Evolutionary conservation across 2,888 invertebrate species (phyloP).

Genomic region (Amphiduros pacificus): DNA sequence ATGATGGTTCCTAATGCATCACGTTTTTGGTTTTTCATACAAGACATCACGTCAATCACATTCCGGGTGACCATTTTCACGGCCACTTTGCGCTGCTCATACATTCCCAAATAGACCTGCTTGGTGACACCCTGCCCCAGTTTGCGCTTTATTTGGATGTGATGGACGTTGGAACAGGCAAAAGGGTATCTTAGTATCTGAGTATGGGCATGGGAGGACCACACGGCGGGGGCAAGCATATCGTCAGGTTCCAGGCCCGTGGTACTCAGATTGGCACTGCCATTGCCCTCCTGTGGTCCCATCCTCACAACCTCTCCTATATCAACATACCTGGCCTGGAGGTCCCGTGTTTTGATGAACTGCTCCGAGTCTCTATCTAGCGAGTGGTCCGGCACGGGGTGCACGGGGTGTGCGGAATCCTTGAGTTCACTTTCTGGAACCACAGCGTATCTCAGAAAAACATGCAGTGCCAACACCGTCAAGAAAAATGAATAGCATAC

Average conservation of each 20-base stretch:
- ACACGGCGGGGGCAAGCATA: neutral
- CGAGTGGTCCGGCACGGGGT: neutral
- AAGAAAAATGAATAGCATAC: constrained; percentile 16
- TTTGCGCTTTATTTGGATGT: constrained; percentile 42
- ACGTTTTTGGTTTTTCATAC: constrained; percentile 33
- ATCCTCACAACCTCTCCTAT: neutral
- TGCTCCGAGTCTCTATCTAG: no score
- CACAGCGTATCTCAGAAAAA: constrained; percentile 10
- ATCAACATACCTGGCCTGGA: neutral
- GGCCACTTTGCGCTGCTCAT: constrained; percentile 39
- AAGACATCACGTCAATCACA: constrained; percentile 45
- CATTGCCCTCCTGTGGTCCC: neutral
- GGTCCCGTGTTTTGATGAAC: neutral
- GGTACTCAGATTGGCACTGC: neutral
- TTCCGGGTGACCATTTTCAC: constrained; percentile 56
- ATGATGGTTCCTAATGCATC: neutral
- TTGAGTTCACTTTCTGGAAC: neutral
- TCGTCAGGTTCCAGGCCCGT: neutral
- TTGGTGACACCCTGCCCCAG: constrained; percentile 54
- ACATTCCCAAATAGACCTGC: constrained; percentile 48
- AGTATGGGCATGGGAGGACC: no score
- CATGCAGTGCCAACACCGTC: constrained; percentile 8
- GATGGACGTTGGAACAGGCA: constrained; percentile 47
- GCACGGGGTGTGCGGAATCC: neutral
- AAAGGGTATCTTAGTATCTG: constrained; percentile 25